Evolutionary conservation across 2,797 vertebrate species (phyloP).

Genomic region (Manis pentadactyla): DNA sequence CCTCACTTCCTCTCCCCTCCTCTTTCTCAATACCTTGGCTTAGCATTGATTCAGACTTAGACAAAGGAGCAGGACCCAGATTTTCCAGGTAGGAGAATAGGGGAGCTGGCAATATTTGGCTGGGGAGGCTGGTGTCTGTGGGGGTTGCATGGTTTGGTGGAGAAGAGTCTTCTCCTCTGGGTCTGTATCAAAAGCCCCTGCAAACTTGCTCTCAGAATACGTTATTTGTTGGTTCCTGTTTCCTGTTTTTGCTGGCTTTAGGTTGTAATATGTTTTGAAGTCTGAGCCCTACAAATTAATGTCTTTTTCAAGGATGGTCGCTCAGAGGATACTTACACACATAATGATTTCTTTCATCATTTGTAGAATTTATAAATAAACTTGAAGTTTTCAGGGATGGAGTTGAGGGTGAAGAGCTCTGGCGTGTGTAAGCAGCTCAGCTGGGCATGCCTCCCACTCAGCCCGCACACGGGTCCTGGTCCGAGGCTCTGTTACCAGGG

Average conservation of each 20-base stretch:
- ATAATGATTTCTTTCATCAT: not conserved
- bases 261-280: not conserved
- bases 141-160: not conserved
- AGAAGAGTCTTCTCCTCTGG: not conserved
- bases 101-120: too few relatives aligned
- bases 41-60: not conserved
- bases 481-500: not conserved
- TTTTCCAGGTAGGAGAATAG: constrained; percentile 35
- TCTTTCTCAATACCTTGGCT: not conserved
- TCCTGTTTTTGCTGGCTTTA: not conserved
- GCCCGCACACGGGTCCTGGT: accelerated
- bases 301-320: not conserved
- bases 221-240: not conserved
- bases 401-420: not conserved
- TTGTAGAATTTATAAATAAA: not conserved
- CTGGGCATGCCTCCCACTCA: too few relatives aligned
- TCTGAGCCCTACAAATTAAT: not conserved
- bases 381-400: not conserved
- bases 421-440: not conserved
- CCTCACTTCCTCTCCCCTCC: constrained; percentile 40
- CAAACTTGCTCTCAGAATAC: not conserved
- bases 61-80: not conserved
- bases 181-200: not conserved
- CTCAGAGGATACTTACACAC: not conserved
- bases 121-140: not conserved